Evolutionary conservation across 2,113 vertebrate genomes (phyloP), one percentile per base, ranked within the genome.

Genomic region (Siniperca knerii): DNA sequence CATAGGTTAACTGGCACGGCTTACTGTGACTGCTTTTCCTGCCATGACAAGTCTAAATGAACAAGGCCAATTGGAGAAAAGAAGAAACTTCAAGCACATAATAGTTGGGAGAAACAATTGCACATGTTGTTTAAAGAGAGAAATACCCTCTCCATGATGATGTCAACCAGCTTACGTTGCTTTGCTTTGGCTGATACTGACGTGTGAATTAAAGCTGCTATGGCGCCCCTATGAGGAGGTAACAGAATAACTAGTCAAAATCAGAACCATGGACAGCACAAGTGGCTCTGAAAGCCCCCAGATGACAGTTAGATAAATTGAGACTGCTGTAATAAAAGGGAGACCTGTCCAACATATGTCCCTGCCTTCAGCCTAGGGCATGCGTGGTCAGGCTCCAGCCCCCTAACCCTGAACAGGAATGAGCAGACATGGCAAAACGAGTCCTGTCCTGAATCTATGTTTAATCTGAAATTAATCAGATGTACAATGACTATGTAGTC

Each of bases 211-310:
- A n/a, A 29, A 77, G 35, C 46, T 66, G 48, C 11, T 42, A 57
- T 67, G 37, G n/a, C 1, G 2, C 6, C 61, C 23, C 12, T 7
- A 25, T 29, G 48, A 42, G 37, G 11, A 16, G 48, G 8, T 12
- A 29, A 71, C 44, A 29, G 23, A 54, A 25, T 16, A 54, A 33
- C 25, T 8, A 2, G 35, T 65, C 2, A 15, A 46, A 61, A 71
- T 72, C 37, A 55, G 77, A 8, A 74, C 72, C 55, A 73, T 42
- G 50, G 29, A 72, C 52, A 71, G 65, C 46, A 44, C 65, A 8
- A 12, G 54, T 46, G 25, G 57, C 54, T 6, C 18, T 48, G 35
- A 7, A 11, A 18, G 29, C 25, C 25, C 4, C 6, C 2, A 70
- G 29, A 13, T 12, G 40, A 37, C 29, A 20, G 25, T 21, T 1